Percentiles rank a stretch among this genome's conserved stretches.
phyloP scores from a whole-genome alignment of 2,113 vertebrate genomes.

The Colossoma macropomum region DNA sequence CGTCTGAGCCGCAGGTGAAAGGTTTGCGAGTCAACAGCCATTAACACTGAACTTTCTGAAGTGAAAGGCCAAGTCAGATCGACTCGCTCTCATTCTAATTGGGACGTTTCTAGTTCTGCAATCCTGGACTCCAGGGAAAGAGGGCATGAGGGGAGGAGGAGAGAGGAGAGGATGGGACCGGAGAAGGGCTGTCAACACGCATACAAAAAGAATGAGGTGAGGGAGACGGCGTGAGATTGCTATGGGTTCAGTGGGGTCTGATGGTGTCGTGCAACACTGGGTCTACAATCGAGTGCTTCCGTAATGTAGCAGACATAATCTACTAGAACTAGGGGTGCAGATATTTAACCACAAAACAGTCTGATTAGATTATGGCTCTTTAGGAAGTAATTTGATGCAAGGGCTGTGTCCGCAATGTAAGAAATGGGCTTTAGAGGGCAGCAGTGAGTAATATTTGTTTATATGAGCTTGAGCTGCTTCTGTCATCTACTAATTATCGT shows the following conservation, averaged over 20 bases:
- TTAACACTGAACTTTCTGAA: conserved; percentile 29
- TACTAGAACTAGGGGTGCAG: no score
- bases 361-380: no score
- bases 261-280: background rate
- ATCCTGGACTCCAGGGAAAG: background rate
- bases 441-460: no score
- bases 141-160: background rate
- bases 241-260: background rate
- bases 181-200: background rate
- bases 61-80: conserved; percentile 32
- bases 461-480: no score
- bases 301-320: no score
- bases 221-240: background rate
- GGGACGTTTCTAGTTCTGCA: conserved; percentile 20
- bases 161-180: background rate
- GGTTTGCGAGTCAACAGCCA: conserved; percentile 26
- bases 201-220: background rate
- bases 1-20: conserved; percentile 12
- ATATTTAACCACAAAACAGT: no score
- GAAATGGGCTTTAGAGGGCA: no score
- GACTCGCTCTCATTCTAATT: conserved; percentile 35
- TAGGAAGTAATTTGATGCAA: no score
- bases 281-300: background rate
- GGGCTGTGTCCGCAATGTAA: no score
- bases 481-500: no score